These are phyloP conservation scores for Podotricha telesiphe DNA, from an alignment of 2,888 invertebrate genomes.

Conservation along the genomic window DNA sequence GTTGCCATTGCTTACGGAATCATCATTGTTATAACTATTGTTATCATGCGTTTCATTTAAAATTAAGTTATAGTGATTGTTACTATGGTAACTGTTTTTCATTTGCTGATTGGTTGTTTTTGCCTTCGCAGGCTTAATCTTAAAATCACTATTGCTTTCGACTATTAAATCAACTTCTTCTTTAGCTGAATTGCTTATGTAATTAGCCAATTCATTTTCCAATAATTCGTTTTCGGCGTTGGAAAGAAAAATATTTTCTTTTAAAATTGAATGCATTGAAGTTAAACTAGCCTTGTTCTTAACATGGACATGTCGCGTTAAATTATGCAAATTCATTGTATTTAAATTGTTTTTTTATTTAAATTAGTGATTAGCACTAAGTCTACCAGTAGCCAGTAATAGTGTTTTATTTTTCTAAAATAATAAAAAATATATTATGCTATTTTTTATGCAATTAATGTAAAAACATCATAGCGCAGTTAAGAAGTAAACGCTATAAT, in stretches of 20 bases:
- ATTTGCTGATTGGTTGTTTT: constrained; percentile 41
- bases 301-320: constrained; percentile 52
- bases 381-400: too few relatives aligned
- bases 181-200: constrained; percentile 52
- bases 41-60: neutral
- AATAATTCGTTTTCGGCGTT: constrained; percentile 29
- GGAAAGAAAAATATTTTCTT: neutral
- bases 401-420: too few relatives aligned
- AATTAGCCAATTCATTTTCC: constrained; percentile 50
- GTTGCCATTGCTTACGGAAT: neutral
- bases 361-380: constrained; percentile 49
- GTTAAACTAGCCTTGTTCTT: neutral
- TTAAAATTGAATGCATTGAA: neutral
- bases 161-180: constrained; percentile 57
- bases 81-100: constrained; percentile 1
- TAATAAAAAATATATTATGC: too few relatives aligned
- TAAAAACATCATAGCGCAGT: too few relatives aligned
- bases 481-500: too few relatives aligned
- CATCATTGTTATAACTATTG: neutral
- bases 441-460: too few relatives aligned
- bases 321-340: constrained; percentile 63
- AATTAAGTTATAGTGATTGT: neutral
- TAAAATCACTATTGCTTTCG: constrained; percentile 60
- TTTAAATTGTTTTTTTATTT: constrained; percentile 62
- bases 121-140: constrained; percentile 50